A percentile compares a stretch with the other conserved stretches of the same genome.
Conservation (phyloP, 2,888 invertebrate species). For the Plebejus argus region DNA sequence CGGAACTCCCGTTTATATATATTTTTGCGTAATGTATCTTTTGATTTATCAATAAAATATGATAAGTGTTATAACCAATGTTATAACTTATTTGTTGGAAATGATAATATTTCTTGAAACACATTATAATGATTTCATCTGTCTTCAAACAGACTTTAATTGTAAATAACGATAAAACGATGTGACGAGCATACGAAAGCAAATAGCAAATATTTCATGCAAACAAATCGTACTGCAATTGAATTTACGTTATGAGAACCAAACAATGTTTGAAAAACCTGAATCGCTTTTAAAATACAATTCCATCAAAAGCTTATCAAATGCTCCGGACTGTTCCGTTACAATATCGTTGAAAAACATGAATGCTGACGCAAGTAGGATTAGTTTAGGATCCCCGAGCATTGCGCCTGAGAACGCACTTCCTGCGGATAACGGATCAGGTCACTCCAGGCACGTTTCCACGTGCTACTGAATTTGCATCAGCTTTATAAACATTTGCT, state of each 20-base stretch:
- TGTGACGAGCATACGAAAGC: too few relatives aligned
- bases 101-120: not conserved
- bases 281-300: not conserved
- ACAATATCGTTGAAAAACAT: constrained; percentile 34
- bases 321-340: not conserved
- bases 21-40: not conserved
- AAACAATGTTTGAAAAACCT: not conserved
- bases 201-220: not conserved
- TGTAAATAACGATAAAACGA: too few relatives aligned
- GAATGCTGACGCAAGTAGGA: constrained; percentile 41
- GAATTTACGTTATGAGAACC: not conserved
- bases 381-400: constrained; percentile 9
- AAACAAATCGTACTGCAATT: not conserved
- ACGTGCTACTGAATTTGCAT: constrained; percentile 46
- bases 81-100: not conserved
- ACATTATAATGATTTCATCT: not conserved
- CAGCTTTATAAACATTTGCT: constrained; percentile 27
- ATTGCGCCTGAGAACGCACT: constrained; percentile 58
- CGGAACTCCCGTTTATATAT: not conserved
- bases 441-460: constrained; percentile 60
- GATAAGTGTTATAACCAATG: not conserved
- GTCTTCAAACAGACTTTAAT: not conserved
- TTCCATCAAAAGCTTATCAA: not conserved
- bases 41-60: not conserved
- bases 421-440: constrained; percentile 73